Base-by-base conservation (phyloP, 2,888 invertebrate genomes). In the Acanthococcus lagerstroemiae region DNA sequence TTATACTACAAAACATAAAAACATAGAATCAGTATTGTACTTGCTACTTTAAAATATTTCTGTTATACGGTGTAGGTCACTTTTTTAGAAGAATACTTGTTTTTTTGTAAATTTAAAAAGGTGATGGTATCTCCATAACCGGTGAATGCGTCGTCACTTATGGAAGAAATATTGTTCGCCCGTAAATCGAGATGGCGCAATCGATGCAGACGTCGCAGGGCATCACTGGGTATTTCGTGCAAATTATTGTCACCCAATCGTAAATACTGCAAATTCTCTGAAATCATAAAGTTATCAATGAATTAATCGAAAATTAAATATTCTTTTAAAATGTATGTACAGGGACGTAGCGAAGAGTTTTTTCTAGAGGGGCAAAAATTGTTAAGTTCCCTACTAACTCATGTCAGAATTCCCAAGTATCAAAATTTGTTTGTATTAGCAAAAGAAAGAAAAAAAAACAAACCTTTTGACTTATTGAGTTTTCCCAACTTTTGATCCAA, bases 81-180 rank as follows among this genome's bases (percentile, higher is more conserved):
- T 15, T 30, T 9, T 15, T 9, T 1, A 26, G 27, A 9, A 21
- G n/a, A 17, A 57, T 80, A 92, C 92, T 88, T 86, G 76, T 93
- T 93, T 76, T 92, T 92, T 74, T 93, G 91, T 70, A 94, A 79
- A 76, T 91, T 91, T 26, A 94, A 83, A 78, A 92, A 93, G n/a
- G 93, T 92, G 70, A 94, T 87, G 26, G 90, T 90, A 75, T 90
- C 90, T 24, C 93, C 93, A 73, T 87, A 94, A 55, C 90, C 88
- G 6, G 86, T 84, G 76, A 93, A 93, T 2, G 91, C 90, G 73
- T 93, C 91, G 72, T 92, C 92, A 26, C 84, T 82, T 63, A 94
- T 83, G 68, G 82, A 80, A 19, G 86, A 87, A 71, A 94, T 92
- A 76, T 91, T 91, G 77, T 94, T 94, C 46, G 89, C 85, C 71